phyloP scores from a whole-genome alignment of 2,113 vertebrate species.

The Zeus faber region DNA sequence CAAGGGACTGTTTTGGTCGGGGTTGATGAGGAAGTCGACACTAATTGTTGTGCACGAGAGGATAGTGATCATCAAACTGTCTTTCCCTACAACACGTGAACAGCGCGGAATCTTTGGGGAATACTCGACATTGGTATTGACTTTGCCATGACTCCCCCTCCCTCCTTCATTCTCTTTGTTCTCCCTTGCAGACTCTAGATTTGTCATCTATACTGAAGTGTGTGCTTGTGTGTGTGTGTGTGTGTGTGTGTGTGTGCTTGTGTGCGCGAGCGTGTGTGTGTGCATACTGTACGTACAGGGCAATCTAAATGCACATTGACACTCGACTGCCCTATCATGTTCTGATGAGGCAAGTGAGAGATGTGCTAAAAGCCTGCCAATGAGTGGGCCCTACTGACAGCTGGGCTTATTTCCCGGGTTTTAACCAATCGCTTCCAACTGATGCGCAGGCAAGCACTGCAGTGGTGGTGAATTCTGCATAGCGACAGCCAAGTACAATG shows the following conservation, averaged over 20 bases:
- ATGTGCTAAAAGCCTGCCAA: conserved; percentile 44
- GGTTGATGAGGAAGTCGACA: conserved; percentile 2
- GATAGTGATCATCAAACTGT: conserved; percentile 12
- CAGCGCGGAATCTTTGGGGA: conserved; percentile 38
- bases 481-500: conserved; percentile 31
- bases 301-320: background rate
- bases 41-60: conserved; percentile 16
- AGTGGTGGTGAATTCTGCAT: conserved; percentile 40
- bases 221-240: conserved; percentile 5
- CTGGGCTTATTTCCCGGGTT: conserved; percentile 1
- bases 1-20: no score
- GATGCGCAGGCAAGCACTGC: conserved; percentile 6
- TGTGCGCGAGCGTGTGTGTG: conserved; percentile 1
- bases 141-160: conserved; percentile 13
- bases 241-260: conserved; percentile 1
- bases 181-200: conserved; percentile 34
- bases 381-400: conserved; percentile 23
- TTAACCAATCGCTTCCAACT: conserved; percentile 35
- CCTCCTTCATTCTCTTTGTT: conserved; percentile 1
- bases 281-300: background rate
- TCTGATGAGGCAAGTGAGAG: conserved; percentile 28
- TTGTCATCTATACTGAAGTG: conserved; percentile 28
- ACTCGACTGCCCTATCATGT: conserved; percentile 21
- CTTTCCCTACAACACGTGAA: conserved; percentile 16
- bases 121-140: conserved; percentile 49